Base-by-base conservation (phyloP, 2,797 vertebrate genomes). In the Pampus argenteus region DNA sequence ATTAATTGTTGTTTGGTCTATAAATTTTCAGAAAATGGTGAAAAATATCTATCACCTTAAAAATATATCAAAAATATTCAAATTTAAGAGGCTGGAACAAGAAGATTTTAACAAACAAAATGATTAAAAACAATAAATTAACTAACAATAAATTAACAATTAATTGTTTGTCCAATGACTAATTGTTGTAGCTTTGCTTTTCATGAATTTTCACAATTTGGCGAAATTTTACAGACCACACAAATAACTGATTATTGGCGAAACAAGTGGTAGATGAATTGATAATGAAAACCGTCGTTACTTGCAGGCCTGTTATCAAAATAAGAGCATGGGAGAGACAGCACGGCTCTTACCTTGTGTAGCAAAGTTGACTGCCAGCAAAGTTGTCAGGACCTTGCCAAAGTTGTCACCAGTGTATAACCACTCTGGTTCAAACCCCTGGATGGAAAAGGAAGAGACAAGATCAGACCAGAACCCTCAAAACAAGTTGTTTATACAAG, bases 371-470 rank as follows among this genome's bases (percentile, higher is more conserved):
- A 99, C 86, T 56, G 96, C 96, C 86, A 95, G 88, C 85, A 98
- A 93, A 2, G 96, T 97, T 66, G 88, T 95, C 86, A 99, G 88
- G 54, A 99, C 95, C 90, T 96, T 96, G 87, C 92, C 89, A 90
- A 99, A 98, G 80, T 96, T 96, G 84, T 95, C 95, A 22, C 96
- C 97, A 5, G 93, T 91, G 90, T 97, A 98, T 63, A 99, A 88
- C 80, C 96, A 96, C 79, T 95, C 94, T 1, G 96, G 95, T 85
- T 99, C 97, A 94, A 99, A 99, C 10, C 95, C 95, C 97, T 99
- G 90, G 45, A 80, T 66, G 84, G 57, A 81, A 79, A 77, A 81
- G 20, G 28, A 72, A 56, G 5, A 85, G 34, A 78, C 47, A 86
- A 15, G n/a, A 47, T 83, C 15, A 86, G 67, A 80, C 31, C 29